Base-by-base conservation (phyloP, 1,140 invertebrate genomes). In the Elymnias hypermnestra region DNA sequence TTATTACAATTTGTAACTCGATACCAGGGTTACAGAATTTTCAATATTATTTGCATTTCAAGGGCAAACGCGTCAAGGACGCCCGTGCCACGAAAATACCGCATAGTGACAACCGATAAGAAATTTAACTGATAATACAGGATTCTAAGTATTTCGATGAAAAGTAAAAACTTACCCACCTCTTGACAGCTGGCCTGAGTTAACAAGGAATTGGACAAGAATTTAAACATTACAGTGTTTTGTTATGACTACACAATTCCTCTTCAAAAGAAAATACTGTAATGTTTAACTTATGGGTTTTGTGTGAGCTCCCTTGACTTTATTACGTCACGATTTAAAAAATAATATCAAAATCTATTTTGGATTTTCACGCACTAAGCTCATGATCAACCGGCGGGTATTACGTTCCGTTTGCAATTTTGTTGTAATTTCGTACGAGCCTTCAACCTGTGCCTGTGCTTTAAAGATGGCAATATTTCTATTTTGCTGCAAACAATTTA, bases 151-250 rank as follows among this genome's bases (percentile, higher is more conserved):
- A 47, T 19, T 19, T 33, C 14, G 22, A 44, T 45, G 9, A 56
- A 60, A 63, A 70, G 54, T 36, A 53, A 72, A 86, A 84, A 88
- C 87, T 89, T 89, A 89, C 88, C 88, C 85, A 89, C 88, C 88
- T 89, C 88, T 89, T 89, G 88, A 87, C 88, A 89, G 79, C 78
- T 83, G 76, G 83, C 87, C 63, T 81, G 72, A 69, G 83, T 79
- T 60, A 87, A 71, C 65, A 87, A 63, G 64, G 70, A 73, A 57
- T 72, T 73, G 40, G 69, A 71, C 77, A 83, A 78, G 57, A 76
- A 81, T 72, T 78, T 83, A 75, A 81, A 83, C 82, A 85, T 85
- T 85, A 85, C 82, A 85, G 71, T 74, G 66, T 75, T 85, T 85
- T 79, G 75, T 50, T 29, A 48, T 55, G 63, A 78, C 67, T 57